Evolutionary conservation across 2,888 invertebrate genomes (phyloP), one percentile per base, ranked within the genome.

Genomic region (Polylopha cassiicola): DNA sequence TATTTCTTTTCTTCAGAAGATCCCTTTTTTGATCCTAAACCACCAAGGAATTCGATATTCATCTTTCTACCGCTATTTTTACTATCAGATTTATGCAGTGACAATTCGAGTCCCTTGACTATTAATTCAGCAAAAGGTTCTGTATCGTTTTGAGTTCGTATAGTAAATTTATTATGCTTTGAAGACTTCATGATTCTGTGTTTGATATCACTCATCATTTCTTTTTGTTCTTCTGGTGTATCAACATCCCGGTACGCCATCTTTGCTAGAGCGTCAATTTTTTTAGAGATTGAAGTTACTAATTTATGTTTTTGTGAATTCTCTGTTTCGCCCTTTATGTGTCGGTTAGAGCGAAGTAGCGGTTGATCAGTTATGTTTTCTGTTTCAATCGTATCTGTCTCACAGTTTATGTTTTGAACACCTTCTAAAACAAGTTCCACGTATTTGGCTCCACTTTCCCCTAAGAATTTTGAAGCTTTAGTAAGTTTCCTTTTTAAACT

Each of bases 371-470:
- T 23, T 10, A 30, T 21, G 8, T 13, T 27, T 10, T 26, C 29
- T 14, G 1, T 3, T 21, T 39, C 7, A 14, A 15, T 31, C 10
- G 16, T 3, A 4, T 17, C 18, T 41, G n/a, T n/a, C n/a, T n/a
- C n/a, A n/a, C n/a, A n/a, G n/a, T n/a, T n/a, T n/a, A n/a, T n/a
- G n/a, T n/a, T n/a, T 47, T 56, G 62, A 37, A 79, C 54, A n/a
- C 70, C 69, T 37, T 66, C 50, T 71, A 79, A 69, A 16, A 80
- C 65, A 2, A 72, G 44, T 18, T 62, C 47, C 0, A 74, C 58
- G 51, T 75, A 71, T 53, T 61, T 67, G 3, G 55, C 44, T 3
- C 56, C 61, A 21, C 61, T 55, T 2, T 33, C 14, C 10, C 68
- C 65, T 30, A 67, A 54, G 3, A 46, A 31, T 34, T 53, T 43